Conservation (phyloP, 2,888 invertebrate species). For the Operophtera brumata region DNA sequence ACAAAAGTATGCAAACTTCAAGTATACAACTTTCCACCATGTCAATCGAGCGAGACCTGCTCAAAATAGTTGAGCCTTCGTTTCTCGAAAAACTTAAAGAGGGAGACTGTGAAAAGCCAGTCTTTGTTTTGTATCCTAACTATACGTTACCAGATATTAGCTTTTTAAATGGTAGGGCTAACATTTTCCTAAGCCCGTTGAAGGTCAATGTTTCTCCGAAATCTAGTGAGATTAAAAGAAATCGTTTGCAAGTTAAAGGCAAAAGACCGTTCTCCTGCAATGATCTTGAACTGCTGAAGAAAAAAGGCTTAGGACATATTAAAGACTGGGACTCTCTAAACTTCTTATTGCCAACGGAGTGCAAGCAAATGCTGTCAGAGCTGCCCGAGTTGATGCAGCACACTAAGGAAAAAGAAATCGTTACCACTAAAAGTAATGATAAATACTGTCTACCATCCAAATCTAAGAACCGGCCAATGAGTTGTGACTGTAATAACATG, state of each 20-base stretch:
- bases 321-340: slow-evolving; percentile 97
- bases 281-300: slow-evolving; percentile 89
- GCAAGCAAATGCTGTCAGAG: slow-evolving; percentile 87
- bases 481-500: slow-evolving; percentile 81
- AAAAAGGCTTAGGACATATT: slow-evolving; percentile 91
- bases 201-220: slow-evolving; percentile 74
- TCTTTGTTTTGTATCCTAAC: slow-evolving; percentile 94
- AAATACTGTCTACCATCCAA: slow-evolving; percentile 74
- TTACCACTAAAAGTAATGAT: slow-evolving; percentile 54
- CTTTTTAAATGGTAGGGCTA: slow-evolving; percentile 84
- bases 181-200: slow-evolving; percentile 88
- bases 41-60: slow-evolving; percentile 71
- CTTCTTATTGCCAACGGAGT: slow-evolving; percentile 92
- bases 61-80: slow-evolving; percentile 85
- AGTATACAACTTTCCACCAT: slow-evolving; percentile 64
- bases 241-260: slow-evolving; percentile 63
- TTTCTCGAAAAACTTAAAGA: slow-evolving; percentile 85
- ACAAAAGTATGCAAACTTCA: slow-evolving; percentile 89
- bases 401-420: slow-evolving; percentile 77
- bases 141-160: slow-evolving; percentile 94
- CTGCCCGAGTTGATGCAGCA: slow-evolving; percentile 88
- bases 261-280: slow-evolving; percentile 88
- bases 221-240: slow-evolving; percentile 64
- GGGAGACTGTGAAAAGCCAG: slow-evolving; percentile 85
- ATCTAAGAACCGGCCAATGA: slow-evolving; percentile 81